phyloP scores from a whole-genome alignment of 1,140 invertebrate genomes.

The Drosophila gunungcola region DNA sequence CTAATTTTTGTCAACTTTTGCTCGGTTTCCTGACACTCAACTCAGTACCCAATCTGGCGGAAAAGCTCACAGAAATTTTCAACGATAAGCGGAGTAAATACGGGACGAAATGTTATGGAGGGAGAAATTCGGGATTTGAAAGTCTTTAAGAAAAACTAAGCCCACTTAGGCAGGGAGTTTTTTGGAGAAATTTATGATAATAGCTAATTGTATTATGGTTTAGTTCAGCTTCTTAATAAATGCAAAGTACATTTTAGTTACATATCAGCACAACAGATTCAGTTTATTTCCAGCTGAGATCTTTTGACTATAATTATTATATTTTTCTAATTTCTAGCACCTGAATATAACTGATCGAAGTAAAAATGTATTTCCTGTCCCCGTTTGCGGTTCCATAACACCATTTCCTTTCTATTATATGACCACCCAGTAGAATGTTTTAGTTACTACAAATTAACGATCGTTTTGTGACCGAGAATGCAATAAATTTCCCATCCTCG shows the following conservation, averaged over 20 bases:
- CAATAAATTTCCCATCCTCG: slow-evolving; percentile 14
- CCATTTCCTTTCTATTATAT: background rate
- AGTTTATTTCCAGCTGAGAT: too few species aligned
- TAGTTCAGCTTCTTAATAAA: too few species aligned
- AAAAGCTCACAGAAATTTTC: slow-evolving; percentile 16
- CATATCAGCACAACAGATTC: too few species aligned
- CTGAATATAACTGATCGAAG: background rate
- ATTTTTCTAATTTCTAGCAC: background rate
- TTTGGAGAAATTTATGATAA: background rate
- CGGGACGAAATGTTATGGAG: slow-evolving; percentile 5
- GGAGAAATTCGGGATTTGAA: background rate
- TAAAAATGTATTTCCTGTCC: slow-evolving; percentile 6
- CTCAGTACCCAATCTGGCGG: slow-evolving; percentile 38
- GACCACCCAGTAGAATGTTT: slow-evolving; percentile 34
- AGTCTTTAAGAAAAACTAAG: slow-evolving; percentile 10
- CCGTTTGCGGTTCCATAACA: background rate
- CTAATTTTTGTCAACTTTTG: slow-evolving; percentile 44
- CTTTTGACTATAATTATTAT: too few species aligned
- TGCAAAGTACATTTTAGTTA: too few species aligned
- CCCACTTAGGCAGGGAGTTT: background rate
- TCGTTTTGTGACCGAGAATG: slow-evolving; percentile 20
- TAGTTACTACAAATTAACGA: slow-evolving; percentile 45
- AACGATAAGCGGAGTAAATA: slow-evolving; percentile 32
- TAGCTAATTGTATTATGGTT: too few species aligned
- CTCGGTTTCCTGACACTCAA: slow-evolving; percentile 35